phyloP scores from a whole-genome alignment of 2,797 vertebrate genomes.

The Sebastolobus alascanus region DNA sequence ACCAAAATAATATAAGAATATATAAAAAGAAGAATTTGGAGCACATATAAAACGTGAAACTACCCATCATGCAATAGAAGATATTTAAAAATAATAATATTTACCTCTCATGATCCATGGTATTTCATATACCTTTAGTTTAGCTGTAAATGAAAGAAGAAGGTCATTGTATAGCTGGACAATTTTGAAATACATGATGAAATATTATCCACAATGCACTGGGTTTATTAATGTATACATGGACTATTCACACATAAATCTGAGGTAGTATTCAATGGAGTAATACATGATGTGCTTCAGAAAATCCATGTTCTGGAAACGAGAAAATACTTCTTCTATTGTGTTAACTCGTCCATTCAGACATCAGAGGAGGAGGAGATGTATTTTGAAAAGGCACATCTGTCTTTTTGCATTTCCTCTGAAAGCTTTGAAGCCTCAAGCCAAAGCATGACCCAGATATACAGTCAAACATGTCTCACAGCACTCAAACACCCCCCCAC shows the following conservation, averaged over 20 bases:
- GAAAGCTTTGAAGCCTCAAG: constrained; percentile 66
- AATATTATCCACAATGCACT: not conserved
- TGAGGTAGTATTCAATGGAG: not conserved
- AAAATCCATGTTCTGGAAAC: constrained; percentile 89
- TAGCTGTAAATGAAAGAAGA: not conserved
- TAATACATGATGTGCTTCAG: constrained; percentile 89
- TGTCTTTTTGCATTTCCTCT: constrained; percentile 59
- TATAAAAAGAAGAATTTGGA: not conserved
- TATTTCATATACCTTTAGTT: not conserved
- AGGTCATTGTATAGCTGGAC: not conserved
- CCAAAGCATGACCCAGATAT: constrained; percentile 63
- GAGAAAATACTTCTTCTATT: constrained; percentile 32
- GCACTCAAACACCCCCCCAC: constrained; percentile 30
- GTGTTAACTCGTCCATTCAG: constrained; percentile 3
- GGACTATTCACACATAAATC: not conserved
- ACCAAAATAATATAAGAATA: not conserved
- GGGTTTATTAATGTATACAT: not conserved
- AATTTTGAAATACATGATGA: not conserved
- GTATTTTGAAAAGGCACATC: constrained; percentile 47
- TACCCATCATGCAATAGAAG: not conserved
- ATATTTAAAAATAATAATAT: not conserved
- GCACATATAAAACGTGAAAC: not conserved
- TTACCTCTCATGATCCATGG: not conserved
- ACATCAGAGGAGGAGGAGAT: constrained; percentile 18
- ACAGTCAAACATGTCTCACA: constrained; percentile 46